phyloP scores from a whole-genome alignment of 2,888 invertebrate genomes.

The Noctua janthina region DNA sequence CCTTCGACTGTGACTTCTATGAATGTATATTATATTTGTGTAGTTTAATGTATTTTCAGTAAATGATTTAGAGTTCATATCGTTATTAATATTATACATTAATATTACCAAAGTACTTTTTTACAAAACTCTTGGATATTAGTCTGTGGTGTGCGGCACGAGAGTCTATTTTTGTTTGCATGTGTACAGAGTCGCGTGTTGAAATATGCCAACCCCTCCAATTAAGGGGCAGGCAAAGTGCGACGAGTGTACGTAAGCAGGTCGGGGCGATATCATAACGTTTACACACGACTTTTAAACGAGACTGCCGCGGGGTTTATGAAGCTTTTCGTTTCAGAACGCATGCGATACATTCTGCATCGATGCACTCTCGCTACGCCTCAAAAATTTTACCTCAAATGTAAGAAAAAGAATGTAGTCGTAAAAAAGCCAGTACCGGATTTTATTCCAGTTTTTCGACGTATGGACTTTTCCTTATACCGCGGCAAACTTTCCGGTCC shows the following conservation, averaged over 20 bases:
- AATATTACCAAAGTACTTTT: conserved; percentile 72
- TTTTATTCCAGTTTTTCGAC: conserved; percentile 27
- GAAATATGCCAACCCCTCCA: conserved; percentile 83
- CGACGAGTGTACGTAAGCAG: conserved; percentile 86
- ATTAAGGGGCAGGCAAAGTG: conserved; percentile 87
- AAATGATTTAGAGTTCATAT: conserved; percentile 53
- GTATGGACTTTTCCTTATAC: conserved; percentile 31
- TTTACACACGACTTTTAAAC: conserved; percentile 85
- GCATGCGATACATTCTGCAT: conserved; percentile 66
- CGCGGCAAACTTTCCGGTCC: conserved; percentile 38
- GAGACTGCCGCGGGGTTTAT: conserved; percentile 78
- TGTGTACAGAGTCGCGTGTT: conserved; percentile 80
- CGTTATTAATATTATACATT: conserved; percentile 60
- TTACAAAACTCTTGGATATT: conserved; percentile 76
- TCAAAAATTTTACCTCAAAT: conserved; percentile 17
- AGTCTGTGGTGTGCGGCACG: conserved; percentile 70
- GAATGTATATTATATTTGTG: neutral
- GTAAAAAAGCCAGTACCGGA: neutral
- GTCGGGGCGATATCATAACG: conserved; percentile 85
- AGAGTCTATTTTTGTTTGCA: conserved; percentile 82
- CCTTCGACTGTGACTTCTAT: neutral
- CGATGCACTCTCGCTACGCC: conserved; percentile 45
- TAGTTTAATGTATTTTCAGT: conserved; percentile 11
- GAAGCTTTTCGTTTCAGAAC: conserved; percentile 76
- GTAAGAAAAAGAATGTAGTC: conserved; percentile 6